phyloP scores from a whole-genome alignment of 2,113 vertebrate species.

The Actinemys pallida region DNA sequence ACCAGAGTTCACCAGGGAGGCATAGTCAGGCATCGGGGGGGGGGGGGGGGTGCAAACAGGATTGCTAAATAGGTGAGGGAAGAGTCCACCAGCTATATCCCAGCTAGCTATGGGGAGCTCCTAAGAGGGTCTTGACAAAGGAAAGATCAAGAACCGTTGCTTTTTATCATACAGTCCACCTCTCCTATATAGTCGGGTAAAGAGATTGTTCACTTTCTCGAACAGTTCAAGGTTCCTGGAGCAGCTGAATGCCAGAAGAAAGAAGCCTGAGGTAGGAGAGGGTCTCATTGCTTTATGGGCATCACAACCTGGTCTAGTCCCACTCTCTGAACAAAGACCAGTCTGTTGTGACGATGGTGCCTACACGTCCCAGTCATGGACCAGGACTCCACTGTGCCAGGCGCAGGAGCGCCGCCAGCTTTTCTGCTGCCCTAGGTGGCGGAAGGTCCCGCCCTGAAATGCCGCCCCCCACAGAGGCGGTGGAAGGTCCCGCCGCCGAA shows the following conservation, averaged over 20 bases:
- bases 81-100: neutral
- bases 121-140: neutral
- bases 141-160: neutral
- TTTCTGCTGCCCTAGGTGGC: no score
- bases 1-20: neutral
- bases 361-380: neutral
- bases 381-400: no score
- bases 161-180: neutral
- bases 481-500: no score
- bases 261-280: neutral
- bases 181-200: neutral
- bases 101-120: neutral
- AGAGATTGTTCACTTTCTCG: neutral
- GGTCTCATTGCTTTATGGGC: neutral
- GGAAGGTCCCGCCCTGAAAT: no score
- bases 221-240: neutral
- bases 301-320: neutral
- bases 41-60: neutral
- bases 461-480: no score
- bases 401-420: no score
- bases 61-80: neutral
- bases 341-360: neutral
- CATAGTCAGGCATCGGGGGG: neutral
- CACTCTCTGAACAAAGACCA: neutral
- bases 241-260: neutral